Percentiles rank a stretch among this genome's conserved stretches.
Evolutionary conservation across 2,797 vertebrate species (phyloP).

Genomic region (Darevskia nairensis): DNA sequence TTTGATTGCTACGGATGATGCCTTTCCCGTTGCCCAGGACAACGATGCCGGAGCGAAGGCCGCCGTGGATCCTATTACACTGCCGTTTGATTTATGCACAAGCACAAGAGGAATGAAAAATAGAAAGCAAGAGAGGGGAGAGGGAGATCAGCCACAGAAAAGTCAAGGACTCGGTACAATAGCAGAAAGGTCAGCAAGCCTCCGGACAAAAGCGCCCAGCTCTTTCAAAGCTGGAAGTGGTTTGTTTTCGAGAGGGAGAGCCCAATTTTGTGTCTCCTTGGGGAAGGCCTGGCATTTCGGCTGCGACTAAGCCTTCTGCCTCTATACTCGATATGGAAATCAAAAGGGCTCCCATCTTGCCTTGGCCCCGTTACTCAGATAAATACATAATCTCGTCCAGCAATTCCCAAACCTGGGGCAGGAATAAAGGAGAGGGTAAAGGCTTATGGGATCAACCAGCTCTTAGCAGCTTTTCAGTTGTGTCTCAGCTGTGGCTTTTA

Average conservation of each 20-base stretch:
- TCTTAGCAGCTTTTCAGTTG: neutral
- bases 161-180: constrained; percentile 13
- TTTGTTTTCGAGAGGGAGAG: neutral
- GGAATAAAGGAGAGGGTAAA: neutral
- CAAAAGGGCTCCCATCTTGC: neutral
- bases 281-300: neutral
- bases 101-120: constrained; percentile 51
- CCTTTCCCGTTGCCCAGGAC: constrained; percentile 92
- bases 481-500: neutral
- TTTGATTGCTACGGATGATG: constrained; percentile 91
- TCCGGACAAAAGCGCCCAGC: neutral
- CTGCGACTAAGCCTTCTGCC: neutral
- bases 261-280: neutral
- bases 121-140: constrained; percentile 21
- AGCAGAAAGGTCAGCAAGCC: constrained; percentile 35
- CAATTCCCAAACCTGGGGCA: neutral
- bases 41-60: constrained; percentile 91
- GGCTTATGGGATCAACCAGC: neutral
- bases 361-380: neutral
- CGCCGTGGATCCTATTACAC: constrained; percentile 95
- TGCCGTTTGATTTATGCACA: constrained; percentile 66
- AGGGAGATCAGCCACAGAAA: constrained; percentile 25
- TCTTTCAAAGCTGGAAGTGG: neutral
- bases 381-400: neutral
- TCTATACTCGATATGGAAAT: neutral